Evolutionary conservation across 2,797 vertebrate species (phyloP), one percentile per base, ranked within the genome.

Genomic region (Brachyalestes nurse): DNA sequence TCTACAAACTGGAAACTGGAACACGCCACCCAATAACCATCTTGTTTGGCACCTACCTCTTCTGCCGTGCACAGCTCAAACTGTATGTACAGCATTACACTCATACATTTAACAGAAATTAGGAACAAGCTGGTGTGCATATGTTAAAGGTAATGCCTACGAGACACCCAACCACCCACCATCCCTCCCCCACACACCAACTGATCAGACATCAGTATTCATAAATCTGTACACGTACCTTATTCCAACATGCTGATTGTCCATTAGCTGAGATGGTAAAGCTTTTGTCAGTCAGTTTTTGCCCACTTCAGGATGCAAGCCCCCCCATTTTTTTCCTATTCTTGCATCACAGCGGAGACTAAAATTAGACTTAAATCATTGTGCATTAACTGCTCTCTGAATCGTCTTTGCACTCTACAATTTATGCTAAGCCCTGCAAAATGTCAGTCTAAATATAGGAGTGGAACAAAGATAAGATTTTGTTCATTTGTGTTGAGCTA

Each of bases 401-500:
- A 91, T 82, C 64, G 90, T 86, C 86, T 91, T 92, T 91, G 86
- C 80, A 89, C 88, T 89, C 86, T 75, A 83, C 23, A 86, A 92
- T 90, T 92, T 90, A 93, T 91, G 86, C 87, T 88, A 92, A 91
- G 87, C 67, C 61, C 40, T 91, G 89, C 87, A 91, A 89, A 93
- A 93, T 89, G 90, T 80, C 76, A 82, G 86, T 91, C 90, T 93
- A 92, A 93, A 93, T 90, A 92, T 90, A 93, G 90, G 77, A 78
- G 78, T 87, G 82, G 82, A 92, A 88, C 77, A 78, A 82, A 80
- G 72, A 81, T 82, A 82, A 77, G 73, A 79, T 79, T 77, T 77
- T 79, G 47, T 65, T 75, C 34, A 57, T 81, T 78, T 81, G 64
- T 47, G 40, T 60, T 73, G 71, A 75, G 65, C 57, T 16, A 9